These are phyloP conservation scores for Boleophthalmus pectinirostris DNA, from an alignment of 2,113 vertebrate genomes.

Conservation along the genomic window DNA sequence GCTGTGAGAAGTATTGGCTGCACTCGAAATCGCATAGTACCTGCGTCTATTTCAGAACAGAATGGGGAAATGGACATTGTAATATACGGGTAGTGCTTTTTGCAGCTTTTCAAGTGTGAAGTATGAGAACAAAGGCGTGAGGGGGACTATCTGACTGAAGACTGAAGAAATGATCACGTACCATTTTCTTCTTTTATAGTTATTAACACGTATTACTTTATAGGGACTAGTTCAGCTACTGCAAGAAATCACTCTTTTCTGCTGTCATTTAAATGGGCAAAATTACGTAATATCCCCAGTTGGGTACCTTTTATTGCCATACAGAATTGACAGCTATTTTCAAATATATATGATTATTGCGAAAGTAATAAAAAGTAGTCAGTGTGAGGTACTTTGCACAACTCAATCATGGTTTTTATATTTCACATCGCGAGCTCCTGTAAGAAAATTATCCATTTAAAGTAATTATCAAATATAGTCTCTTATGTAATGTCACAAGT, in stretches of 20 bases:
- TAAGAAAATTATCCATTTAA: background rate
- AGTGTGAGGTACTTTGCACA: background rate
- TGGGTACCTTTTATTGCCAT: background rate
- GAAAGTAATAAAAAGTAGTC: background rate
- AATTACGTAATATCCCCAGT: background rate
- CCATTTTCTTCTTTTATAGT: slow-evolving; percentile 22
- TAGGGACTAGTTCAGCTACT: background rate
- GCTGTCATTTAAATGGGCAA: background rate
- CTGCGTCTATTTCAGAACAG: slow-evolving; percentile 16
- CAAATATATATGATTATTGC: background rate
- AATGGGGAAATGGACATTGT: slow-evolving; percentile 47
- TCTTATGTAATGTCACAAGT: background rate
- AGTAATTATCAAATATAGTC: background rate
- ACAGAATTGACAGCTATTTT: background rate
- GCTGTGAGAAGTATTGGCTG: slow-evolving; percentile 10
- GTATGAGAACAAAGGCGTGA: slow-evolving; percentile 22
- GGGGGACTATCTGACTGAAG: slow-evolving; percentile 23
- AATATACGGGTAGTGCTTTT: slow-evolving; percentile 12
- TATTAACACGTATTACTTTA: background rate
- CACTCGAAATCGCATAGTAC: slow-evolving; percentile 37
- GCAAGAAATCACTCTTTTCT: background rate
- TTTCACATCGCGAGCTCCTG: background rate
- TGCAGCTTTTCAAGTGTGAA: slow-evolving; percentile 19
- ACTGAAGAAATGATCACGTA: slow-evolving; percentile 28
- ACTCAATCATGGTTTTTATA: background rate